Evolutionary conservation across 2,888 invertebrate species (phyloP).

Genomic region (Neocrepidodera transversa): DNA sequence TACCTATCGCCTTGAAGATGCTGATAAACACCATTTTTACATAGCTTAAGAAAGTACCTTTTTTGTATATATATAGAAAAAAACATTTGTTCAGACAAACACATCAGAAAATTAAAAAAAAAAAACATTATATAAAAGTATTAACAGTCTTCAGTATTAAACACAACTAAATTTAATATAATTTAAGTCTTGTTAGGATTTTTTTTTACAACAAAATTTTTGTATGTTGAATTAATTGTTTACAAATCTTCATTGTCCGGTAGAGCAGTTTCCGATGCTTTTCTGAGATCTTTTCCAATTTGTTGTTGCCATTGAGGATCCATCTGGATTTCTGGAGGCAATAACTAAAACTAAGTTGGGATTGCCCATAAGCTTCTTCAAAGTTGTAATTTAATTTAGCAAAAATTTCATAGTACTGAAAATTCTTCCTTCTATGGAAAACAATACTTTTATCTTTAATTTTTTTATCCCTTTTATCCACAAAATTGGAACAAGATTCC

Average conservation of each 20-base stretch:
- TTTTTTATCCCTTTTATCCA: no score
- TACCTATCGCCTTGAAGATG: no score
- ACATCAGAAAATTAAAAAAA: no score
- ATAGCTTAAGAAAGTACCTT: no score
- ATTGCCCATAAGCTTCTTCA: slow-evolving; percentile 97
- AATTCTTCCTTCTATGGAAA: no score
- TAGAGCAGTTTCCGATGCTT: slow-evolving; percentile 94
- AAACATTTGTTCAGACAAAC: no score
- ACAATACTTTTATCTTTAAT: no score
- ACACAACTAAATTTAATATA: slow-evolving; percentile 37
- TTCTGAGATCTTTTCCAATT: slow-evolving; percentile 95
- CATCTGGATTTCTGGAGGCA: slow-evolving; percentile 98
- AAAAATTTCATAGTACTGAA: no score
- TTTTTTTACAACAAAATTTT: slow-evolving; percentile 23
- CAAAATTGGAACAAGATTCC: slow-evolving; percentile 97
- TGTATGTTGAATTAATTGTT: slow-evolving; percentile 12
- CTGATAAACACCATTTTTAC: no score
- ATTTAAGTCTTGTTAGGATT: slow-evolving; percentile 26
- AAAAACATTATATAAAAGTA: slow-evolving; percentile 39
- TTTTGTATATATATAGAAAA: no score
- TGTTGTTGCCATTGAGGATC: slow-evolving; percentile 96
- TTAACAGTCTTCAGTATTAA: slow-evolving; percentile 30
- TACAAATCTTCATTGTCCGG: slow-evolving; percentile 96
- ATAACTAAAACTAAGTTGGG: slow-evolving; percentile 97
- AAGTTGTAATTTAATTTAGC: no score